Percentiles rank a stretch among this genome's conserved stretches.
Conservation (phyloP, 2,113 vertebrate species). For the Camelus dromedarius region DNA sequence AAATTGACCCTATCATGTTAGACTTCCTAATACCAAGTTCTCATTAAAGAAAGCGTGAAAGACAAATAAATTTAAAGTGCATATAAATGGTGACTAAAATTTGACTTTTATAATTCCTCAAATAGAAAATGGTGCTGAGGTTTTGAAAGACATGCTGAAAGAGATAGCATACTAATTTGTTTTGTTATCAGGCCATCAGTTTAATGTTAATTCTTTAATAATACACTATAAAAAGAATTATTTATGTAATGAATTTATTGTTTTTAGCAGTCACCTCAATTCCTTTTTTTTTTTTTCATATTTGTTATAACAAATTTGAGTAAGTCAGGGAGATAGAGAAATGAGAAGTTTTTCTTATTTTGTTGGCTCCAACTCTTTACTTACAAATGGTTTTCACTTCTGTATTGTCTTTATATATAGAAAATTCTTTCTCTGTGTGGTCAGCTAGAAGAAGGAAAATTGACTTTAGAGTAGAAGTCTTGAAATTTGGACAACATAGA, state of each 20-base stretch:
- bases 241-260: neutral
- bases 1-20: neutral
- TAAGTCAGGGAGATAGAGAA: neutral
- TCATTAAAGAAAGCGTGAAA: slow-evolving; percentile 16
- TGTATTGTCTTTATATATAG: neutral
- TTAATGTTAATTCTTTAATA: slow-evolving; percentile 48
- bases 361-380: neutral
- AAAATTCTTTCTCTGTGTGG: neutral
- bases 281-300: neutral
- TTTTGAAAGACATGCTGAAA: slow-evolving; percentile 34
- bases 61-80: neutral
- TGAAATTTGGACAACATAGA: neutral
- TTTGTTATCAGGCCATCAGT: neutral
- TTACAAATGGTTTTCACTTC: neutral
- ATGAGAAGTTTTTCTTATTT: slow-evolving; percentile 9
- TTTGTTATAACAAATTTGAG: neutral
- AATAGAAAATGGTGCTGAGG: neutral
- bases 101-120: neutral
- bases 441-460: neutral
- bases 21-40: neutral
- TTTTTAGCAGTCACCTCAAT: neutral
- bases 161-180: neutral
- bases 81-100: neutral
- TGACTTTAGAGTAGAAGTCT: neutral
- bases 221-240: neutral